A percentile compares a stretch with the other conserved stretches of the same genome.
These are phyloP conservation scores for Enteromius anoplus DNA, from an alignment of 2,797 vertebrate genomes.

Conservation along the genomic window DNA sequence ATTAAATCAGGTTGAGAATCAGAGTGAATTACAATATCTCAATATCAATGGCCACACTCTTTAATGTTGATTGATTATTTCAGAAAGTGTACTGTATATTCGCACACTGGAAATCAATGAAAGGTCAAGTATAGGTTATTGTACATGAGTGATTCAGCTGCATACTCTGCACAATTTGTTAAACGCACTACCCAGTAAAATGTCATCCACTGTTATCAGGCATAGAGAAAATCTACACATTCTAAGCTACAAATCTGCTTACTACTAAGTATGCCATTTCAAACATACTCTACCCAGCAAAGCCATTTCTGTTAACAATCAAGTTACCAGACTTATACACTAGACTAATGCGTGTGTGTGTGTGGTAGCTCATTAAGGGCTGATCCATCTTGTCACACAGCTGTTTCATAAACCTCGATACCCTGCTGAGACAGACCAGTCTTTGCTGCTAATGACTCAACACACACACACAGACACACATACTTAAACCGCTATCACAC, in stretches of 20 bases:
- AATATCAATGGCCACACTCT: neutral
- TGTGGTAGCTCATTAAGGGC: conserved; percentile 28
- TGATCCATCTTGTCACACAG: conserved; percentile 30
- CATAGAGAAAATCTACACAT: neutral
- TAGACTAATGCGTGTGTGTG: conserved; percentile 9
- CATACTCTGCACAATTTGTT: neutral
- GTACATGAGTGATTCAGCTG: neutral
- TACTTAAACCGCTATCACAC: neutral
- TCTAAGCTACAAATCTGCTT: neutral
- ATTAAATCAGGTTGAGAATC: neutral
- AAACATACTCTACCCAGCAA: neutral
- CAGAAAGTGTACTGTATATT: neutral
- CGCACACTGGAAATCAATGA: neutral
- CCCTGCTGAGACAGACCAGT: conserved; percentile 31
- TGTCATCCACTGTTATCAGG: neutral
- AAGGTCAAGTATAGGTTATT: neutral
- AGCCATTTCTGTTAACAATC: conserved; percentile 9
- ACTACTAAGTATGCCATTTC: neutral
- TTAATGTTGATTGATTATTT: neutral
- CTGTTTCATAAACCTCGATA: conserved; percentile 33
- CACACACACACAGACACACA: conserved; percentile 24
- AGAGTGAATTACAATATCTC: neutral
- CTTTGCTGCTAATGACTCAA: conserved; percentile 30
- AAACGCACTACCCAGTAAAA: neutral
- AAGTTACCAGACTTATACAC: neutral